Conservation (phyloP, 23 tunicate genomes). For the Halocynthia roretzi region DNA sequence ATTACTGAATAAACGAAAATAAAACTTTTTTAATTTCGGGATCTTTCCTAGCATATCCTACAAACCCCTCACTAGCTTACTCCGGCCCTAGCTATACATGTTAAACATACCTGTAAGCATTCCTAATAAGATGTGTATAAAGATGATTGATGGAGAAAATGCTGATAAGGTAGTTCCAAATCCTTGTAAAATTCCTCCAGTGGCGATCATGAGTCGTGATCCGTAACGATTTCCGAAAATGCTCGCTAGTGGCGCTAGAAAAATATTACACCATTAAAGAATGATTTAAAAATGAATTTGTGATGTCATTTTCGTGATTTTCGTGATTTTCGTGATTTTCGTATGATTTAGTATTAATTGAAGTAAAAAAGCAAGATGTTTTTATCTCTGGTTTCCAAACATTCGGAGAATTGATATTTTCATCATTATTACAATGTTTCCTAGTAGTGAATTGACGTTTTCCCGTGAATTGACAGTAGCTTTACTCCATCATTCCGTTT, state of each 20-base stretch:
- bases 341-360: not conserved
- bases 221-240: slow-evolving; percentile 9
- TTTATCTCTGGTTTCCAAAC: not conserved
- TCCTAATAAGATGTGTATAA: not conserved
- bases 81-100: not conserved
- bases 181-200: not conserved
- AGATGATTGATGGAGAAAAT: not conserved
- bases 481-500: no score
- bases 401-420: no score
- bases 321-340: not conserved
- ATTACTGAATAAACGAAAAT: no score
- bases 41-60: no score
- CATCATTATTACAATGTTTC: no score
- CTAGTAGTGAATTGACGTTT: no score
- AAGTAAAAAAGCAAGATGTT: not conserved
- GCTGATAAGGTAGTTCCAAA: not conserved
- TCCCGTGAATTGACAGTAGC: no score
- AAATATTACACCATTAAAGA: not conserved
- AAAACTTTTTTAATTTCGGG: no score
- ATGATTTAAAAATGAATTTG: no score
- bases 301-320: not conserved
- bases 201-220: not conserved
- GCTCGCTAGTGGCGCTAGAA: slow-evolving; percentile 8
- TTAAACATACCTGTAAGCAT: not conserved
- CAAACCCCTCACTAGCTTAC: no score